Conservation (phyloP, 2,888 invertebrate genomes). For the Xanthorhoe designata region DNA sequence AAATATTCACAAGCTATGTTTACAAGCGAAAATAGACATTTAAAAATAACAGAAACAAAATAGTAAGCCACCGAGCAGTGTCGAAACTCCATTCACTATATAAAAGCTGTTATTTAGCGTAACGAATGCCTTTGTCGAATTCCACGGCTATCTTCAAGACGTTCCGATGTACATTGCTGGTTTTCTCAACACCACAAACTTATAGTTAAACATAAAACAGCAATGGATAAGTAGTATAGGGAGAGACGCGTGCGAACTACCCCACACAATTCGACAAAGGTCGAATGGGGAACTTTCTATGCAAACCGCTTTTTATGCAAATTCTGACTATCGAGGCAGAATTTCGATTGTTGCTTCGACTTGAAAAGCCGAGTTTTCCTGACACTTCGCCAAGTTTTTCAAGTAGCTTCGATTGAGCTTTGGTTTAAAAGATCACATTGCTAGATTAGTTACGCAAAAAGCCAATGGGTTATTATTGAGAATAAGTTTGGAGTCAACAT, state of each 20-base stretch:
- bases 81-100: conserved; percentile 53
- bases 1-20: conserved; percentile 27
- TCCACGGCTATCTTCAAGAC: conserved; percentile 52
- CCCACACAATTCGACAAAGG: conserved; percentile 32
- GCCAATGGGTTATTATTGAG: too few relatives aligned
- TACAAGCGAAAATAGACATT: conserved; percentile 27
- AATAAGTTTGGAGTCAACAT: neutral
- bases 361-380: conserved; percentile 30
- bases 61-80: conserved; percentile 46
- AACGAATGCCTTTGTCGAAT: conserved; percentile 64
- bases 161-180: conserved; percentile 53
- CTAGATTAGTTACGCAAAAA: neutral
- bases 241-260: conserved; percentile 39
- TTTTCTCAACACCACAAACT: conserved; percentile 36
- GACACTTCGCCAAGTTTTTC: conserved; percentile 29
- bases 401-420: conserved; percentile 10
- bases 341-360: conserved; percentile 33
- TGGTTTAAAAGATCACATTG: neutral
- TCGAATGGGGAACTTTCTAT: conserved; percentile 49
- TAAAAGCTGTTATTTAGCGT: conserved; percentile 62
- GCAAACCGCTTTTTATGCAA: conserved; percentile 58
- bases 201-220: conserved; percentile 43
- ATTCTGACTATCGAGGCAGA: conserved; percentile 44
- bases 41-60: conserved; percentile 32
- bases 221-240: conserved; percentile 48